Evolutionary conservation across 2,113 vertebrate species (phyloP).

Genomic region (Hydropotes inermis): DNA sequence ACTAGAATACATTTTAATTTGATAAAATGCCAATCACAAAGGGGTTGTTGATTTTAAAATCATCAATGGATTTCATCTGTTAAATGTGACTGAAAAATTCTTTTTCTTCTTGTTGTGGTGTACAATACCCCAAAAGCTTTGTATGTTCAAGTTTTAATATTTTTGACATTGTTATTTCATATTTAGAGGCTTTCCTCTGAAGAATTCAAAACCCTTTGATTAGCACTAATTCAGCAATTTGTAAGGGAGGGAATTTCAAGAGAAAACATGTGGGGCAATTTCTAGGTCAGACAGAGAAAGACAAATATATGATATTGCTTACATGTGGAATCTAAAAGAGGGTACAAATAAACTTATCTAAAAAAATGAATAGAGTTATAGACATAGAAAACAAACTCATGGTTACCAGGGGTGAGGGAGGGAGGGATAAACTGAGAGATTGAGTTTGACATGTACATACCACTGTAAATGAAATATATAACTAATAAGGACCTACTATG

Average conservation of each 20-base stretch:
- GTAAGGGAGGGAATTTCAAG: not conserved
- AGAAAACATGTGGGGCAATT: not conserved
- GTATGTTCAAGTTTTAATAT: not conserved
- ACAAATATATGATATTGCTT: not conserved
- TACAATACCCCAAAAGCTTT: not conserved
- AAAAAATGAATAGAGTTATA: not conserved
- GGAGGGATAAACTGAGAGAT: not conserved
- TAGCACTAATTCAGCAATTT: not conserved
- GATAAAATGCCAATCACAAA: slow-evolving; percentile 46
- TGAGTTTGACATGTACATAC: not conserved
- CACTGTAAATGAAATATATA: not conserved
- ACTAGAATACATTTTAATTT: slow-evolving; percentile 60
- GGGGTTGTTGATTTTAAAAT: not conserved
- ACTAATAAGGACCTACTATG: not conserved
- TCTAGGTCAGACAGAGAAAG: not conserved
- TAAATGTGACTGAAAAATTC: slow-evolving; percentile 30
- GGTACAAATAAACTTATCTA: not conserved
- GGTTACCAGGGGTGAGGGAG: not conserved
- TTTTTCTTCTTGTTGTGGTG: not conserved
- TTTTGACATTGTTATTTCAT: not conserved
- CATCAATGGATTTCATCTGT: slow-evolving; percentile 36
- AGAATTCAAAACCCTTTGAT: slow-evolving; percentile 35
- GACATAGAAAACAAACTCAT: not conserved
- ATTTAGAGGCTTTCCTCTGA: not conserved
- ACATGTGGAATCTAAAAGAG: not conserved